A percentile compares a stretch with the other conserved stretches of the same genome.
Evolutionary conservation across 2,888 invertebrate genomes (phyloP).

Genomic region (Sclerodermus sp.): DNA sequence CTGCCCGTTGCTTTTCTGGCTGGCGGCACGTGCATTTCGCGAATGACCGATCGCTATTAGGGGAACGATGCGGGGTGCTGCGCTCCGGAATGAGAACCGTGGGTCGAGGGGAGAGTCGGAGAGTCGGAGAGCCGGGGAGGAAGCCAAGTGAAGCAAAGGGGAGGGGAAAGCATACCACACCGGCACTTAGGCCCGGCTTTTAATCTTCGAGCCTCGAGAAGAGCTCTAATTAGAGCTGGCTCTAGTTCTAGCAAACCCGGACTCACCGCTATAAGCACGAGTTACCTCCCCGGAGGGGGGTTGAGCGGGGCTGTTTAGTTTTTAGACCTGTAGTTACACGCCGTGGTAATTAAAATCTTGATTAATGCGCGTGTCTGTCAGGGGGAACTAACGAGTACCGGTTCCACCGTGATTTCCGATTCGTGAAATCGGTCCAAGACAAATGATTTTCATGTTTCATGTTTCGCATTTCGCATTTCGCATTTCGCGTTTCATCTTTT

Average conservation of each 20-base stretch:
- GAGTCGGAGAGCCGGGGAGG: slow-evolving; percentile 14
- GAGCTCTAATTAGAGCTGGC: slow-evolving; percentile 52
- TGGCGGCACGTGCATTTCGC: slow-evolving; percentile 31
- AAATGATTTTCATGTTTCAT: too few relatives aligned
- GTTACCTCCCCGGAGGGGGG: not conserved
- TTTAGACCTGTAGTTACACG: slow-evolving; percentile 48
- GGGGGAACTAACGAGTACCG: slow-evolving; percentile 13
- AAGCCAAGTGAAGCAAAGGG: slow-evolving; percentile 3
- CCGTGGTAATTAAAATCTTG: slow-evolving; percentile 56
- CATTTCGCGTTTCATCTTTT: too few relatives aligned
- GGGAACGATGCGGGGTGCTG: slow-evolving; percentile 27
- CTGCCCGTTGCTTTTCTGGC: too few relatives aligned
- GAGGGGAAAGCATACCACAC: slow-evolving; percentile 28
- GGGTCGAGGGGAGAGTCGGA: slow-evolving; percentile 8
- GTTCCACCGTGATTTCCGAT: too few relatives aligned
- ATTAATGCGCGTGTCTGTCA: slow-evolving; percentile 55
- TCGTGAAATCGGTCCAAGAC: too few relatives aligned
- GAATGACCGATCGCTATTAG: slow-evolving; percentile 42
- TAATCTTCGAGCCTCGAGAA: slow-evolving; percentile 31
- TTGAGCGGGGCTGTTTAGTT: slow-evolving; percentile 40
- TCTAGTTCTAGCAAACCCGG: too few relatives aligned
- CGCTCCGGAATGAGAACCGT: too few relatives aligned
- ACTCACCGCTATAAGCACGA: not conserved
- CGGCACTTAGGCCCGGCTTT: slow-evolving; percentile 43
- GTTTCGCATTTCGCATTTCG: too few relatives aligned